These are phyloP conservation scores for Hippocampus mohnikei DNA, from an alignment of 2,113 vertebrate genomes.

Conservation along the genomic window DNA sequence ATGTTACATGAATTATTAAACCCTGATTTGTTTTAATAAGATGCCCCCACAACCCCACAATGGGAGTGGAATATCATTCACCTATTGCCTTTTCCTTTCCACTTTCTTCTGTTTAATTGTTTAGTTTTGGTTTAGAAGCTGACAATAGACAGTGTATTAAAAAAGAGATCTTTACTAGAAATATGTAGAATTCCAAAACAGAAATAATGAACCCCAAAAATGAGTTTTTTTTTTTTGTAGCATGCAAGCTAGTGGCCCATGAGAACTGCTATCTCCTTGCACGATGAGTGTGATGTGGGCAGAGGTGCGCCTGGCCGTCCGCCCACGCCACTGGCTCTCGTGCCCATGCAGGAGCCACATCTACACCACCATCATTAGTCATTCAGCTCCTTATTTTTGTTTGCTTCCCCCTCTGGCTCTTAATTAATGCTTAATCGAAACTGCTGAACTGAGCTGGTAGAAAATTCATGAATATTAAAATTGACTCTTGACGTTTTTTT, in stretches of 20 bases:
- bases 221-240: too few relatives aligned
- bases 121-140: neutral
- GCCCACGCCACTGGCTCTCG: constrained; percentile 82
- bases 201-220: neutral
- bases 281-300: constrained; percentile 43
- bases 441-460: constrained; percentile 98
- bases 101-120: neutral
- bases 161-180: neutral
- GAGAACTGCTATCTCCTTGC: neutral
- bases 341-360: constrained; percentile 71
- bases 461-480: constrained; percentile 99
- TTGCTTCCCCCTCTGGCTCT: constrained; percentile 99
- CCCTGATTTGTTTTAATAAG: neutral
- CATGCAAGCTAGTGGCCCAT: neutral
- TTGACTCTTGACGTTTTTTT: constrained; percentile 91
- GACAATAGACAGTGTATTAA: neutral
- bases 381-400: constrained; percentile 99
- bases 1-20: neutral
- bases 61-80: neutral
- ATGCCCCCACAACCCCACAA: neutral
- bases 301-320: constrained; percentile 64
- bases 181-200: neutral
- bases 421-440: constrained; percentile 99
- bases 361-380: constrained; percentile 96
- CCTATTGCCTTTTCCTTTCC: neutral